phyloP scores from a whole-genome alignment of 2,888 invertebrate genomes.

The Latheticus oryzae region DNA sequence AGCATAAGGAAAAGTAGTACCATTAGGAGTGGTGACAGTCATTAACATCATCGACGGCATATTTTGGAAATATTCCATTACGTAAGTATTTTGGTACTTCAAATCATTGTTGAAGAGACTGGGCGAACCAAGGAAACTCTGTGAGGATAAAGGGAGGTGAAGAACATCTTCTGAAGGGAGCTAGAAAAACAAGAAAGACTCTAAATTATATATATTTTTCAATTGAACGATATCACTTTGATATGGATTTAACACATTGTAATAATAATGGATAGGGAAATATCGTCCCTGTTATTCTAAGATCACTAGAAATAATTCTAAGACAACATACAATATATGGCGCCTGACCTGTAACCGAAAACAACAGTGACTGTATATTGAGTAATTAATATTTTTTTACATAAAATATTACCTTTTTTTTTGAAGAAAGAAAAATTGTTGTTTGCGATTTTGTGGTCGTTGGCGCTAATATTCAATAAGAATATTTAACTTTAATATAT shows the following conservation, averaged over 20 bases:
- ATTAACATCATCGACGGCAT: conserved; percentile 53
- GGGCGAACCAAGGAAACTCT: conserved; percentile 52
- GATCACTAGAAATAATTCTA: conserved; percentile 52
- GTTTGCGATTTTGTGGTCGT: conserved; percentile 19
- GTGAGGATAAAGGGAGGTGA: conserved; percentile 50
- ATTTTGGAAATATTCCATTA: conserved; percentile 54
- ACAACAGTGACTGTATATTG: too few relatives aligned
- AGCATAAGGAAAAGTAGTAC: conserved; percentile 54
- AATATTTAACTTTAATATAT: conserved; percentile 55
- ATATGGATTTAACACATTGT: conserved; percentile 59
- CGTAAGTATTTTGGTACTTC: conserved; percentile 55
- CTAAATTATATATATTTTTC: conserved; percentile 55
- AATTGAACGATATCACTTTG: conserved; percentile 63
- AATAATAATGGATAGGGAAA: conserved; percentile 48
- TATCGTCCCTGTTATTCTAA: conserved; percentile 40
- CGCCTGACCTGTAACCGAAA: conserved; percentile 14
- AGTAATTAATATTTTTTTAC: too few relatives aligned
- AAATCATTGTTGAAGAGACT: conserved; percentile 53
- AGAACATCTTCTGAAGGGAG: conserved; percentile 41
- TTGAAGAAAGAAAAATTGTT: conserved; percentile 36
- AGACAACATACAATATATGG: conserved; percentile 62
- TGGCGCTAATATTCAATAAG: conserved; percentile 55
- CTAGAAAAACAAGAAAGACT: conserved; percentile 42
- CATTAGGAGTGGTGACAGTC: conserved; percentile 53
- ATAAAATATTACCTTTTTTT: too few relatives aligned